A percentile compares a stretch with the other conserved stretches of the same genome.
phyloP scores from a whole-genome alignment of 1,140 invertebrate genomes.

The Hyphantria cunea region DNA sequence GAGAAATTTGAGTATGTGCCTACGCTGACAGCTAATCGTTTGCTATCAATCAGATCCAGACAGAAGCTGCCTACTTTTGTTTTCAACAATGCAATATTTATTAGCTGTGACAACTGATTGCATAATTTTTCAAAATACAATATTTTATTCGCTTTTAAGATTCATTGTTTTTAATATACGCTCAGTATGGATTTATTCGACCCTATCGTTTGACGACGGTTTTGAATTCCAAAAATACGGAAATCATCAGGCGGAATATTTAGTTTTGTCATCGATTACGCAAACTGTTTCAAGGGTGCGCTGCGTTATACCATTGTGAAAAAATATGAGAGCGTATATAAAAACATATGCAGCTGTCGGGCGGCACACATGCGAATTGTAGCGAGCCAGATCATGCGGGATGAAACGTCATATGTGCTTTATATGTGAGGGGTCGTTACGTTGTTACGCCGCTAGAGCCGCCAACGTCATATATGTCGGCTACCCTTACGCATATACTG shows the following conservation, averaged over 20 bases:
- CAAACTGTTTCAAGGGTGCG: slow-evolving; percentile 82
- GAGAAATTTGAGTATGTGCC: slow-evolving; percentile 34
- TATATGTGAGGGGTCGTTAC: slow-evolving; percentile 23
- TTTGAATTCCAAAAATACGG: slow-evolving; percentile 73
- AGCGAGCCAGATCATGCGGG: slow-evolving; percentile 41
- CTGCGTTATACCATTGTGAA: slow-evolving; percentile 70
- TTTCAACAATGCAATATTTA: slow-evolving; percentile 22
- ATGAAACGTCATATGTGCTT: slow-evolving; percentile 51
- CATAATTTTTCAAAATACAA: slow-evolving; percentile 20
- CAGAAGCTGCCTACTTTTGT: slow-evolving; percentile 5
- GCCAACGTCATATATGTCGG: slow-evolving; percentile 37
- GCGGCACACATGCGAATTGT: slow-evolving; percentile 79
- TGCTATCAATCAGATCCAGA: slow-evolving; percentile 12
- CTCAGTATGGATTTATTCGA: slow-evolving; percentile 32
- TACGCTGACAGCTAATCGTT: slow-evolving; percentile 21
- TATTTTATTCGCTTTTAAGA: slow-evolving; percentile 19
- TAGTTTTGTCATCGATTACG: slow-evolving; percentile 82
- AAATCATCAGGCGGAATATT: slow-evolving; percentile 81
- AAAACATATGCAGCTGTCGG: slow-evolving; percentile 79
- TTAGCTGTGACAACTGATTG: slow-evolving; percentile 9
- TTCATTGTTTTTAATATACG: slow-evolving; percentile 28
- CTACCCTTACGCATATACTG: slow-evolving; percentile 64
- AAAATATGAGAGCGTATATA: slow-evolving; percentile 78
- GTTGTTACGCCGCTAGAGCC: slow-evolving; percentile 33
- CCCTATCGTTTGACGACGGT: slow-evolving; percentile 24